Base-by-base conservation (phyloP, 2,113 vertebrate genomes). In the Rhinogobius similis region DNA sequence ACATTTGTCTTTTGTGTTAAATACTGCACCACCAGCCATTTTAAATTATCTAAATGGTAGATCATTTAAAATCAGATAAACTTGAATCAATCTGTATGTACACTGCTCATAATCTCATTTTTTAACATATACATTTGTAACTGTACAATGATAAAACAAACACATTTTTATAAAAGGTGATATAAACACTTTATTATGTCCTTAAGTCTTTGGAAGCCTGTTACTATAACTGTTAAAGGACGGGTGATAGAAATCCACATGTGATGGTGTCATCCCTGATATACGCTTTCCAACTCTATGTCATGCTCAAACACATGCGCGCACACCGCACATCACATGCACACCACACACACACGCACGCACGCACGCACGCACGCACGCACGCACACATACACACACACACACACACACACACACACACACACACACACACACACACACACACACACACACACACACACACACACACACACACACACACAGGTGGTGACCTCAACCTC, bases 181-280 rank as follows among this genome's bases (percentile, higher is more conserved):
- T 91, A 88, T 56, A 90, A 92, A 83, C 32, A 81, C 56, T 81
- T 77, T 74, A 63, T 75, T 72, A 67, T 65, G 70, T 77, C 66
- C 48, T 36, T 84, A 83, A 85, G 87, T 90, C 91, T 88, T 88
- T 92, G 89, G 82, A 90, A 87, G 84, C 72, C 65, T 83, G 78
- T 87, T 76, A 64, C 77, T 82, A 65, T 73, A 55, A 83, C 38
- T 55, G 50, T 69, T 82, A 68, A 77, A 66, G 27, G 61, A 75
- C 77, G 67, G 67, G 63, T 24, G 82, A 78, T 8, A 62, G 53
- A 74, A 74, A 53, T 44, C 66, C 78, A 62, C 79, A 53, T 67
- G 52, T 53, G 65, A 36, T 61, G 58, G 56, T 75, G 55, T 83
- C 78, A 66, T 78, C 75, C 80, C 75, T 77, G 85, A 86, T 81